phyloP scores from a whole-genome alignment of 2,888 invertebrate genomes.

The Dendrolimus pini region DNA sequence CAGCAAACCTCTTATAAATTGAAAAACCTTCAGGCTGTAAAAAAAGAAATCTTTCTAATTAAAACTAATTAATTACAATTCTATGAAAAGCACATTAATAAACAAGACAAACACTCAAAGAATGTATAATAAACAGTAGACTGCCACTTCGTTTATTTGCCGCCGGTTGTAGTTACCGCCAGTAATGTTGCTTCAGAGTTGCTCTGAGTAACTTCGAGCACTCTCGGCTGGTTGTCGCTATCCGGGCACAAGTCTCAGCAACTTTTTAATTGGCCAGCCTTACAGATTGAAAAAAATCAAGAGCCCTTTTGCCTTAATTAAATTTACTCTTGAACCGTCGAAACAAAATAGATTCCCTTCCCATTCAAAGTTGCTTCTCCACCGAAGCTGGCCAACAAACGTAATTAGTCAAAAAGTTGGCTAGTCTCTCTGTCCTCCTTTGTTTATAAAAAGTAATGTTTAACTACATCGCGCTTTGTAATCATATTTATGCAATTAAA shows the following conservation, averaged over 20 bases:
- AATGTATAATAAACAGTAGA: neutral
- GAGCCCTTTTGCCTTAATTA: constrained; percentile 60
- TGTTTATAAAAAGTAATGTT: neutral
- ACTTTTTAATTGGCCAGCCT: constrained; percentile 67
- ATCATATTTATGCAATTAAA: neutral
- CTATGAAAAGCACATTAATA: too few species aligned
- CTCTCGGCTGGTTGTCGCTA: constrained; percentile 50
- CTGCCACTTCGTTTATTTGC: constrained; percentile 1
- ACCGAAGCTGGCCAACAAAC: constrained; percentile 23
- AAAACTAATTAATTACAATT: too few species aligned
- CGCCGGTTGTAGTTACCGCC: constrained; percentile 16
- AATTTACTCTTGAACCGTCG: constrained; percentile 53
- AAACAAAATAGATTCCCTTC: constrained; percentile 41
- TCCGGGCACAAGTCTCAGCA: constrained; percentile 45
- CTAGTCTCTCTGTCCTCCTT: neutral
- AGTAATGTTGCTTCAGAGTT: constrained; percentile 37
- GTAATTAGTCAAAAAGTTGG: constrained; percentile 30
- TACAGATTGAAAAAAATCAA: constrained; percentile 60
- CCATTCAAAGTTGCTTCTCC: constrained; percentile 35
- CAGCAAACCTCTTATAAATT: too few species aligned
- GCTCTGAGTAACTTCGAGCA: constrained; percentile 39
- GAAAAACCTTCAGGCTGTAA: too few species aligned
- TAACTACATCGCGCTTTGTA: neutral
- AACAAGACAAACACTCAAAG: neutral
- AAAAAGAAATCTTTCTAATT: too few species aligned